phyloP scores from a whole-genome alignment of 2,113 vertebrate species.

The Turdus rufiventris region DNA sequence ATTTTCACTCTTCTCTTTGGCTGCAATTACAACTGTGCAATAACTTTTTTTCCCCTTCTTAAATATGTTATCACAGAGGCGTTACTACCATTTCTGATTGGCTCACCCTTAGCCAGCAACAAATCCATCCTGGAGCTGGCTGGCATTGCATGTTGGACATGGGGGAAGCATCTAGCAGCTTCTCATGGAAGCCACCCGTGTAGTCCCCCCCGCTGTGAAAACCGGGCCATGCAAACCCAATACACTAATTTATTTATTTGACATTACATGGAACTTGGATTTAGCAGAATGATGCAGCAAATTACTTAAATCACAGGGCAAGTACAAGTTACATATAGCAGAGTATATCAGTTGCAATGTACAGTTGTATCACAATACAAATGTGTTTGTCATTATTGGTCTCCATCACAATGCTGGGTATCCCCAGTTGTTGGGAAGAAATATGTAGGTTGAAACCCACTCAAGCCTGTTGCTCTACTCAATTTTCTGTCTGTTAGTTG shows the following conservation, averaged over 20 bases:
- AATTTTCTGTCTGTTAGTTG: background rate
- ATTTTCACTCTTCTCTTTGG: background rate
- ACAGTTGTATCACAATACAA: background rate
- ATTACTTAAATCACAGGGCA: background rate
- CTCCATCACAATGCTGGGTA: background rate
- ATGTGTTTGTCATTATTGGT: background rate
- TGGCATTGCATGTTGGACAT: background rate
- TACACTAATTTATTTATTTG: background rate
- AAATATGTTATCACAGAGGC: background rate
- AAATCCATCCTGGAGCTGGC: background rate
- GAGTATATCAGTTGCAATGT: background rate
- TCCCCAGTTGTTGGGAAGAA: background rate
- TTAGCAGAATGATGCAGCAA: background rate
- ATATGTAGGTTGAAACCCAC: background rate
- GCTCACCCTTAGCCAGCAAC: background rate
- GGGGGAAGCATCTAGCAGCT: background rate
- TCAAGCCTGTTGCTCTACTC: background rate
- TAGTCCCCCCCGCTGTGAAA: background rate
- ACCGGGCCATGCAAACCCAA: background rate
- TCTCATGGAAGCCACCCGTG: background rate
- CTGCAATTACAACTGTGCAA: background rate
- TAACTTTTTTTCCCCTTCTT: background rate
- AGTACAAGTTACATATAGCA: background rate
- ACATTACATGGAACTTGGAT: background rate
- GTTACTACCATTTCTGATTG: background rate